A percentile compares a stretch with the other conserved stretches of the same genome.
Conservation (phyloP, 1,140 invertebrate genomes). For the Eulimnadia texana region DNA sequence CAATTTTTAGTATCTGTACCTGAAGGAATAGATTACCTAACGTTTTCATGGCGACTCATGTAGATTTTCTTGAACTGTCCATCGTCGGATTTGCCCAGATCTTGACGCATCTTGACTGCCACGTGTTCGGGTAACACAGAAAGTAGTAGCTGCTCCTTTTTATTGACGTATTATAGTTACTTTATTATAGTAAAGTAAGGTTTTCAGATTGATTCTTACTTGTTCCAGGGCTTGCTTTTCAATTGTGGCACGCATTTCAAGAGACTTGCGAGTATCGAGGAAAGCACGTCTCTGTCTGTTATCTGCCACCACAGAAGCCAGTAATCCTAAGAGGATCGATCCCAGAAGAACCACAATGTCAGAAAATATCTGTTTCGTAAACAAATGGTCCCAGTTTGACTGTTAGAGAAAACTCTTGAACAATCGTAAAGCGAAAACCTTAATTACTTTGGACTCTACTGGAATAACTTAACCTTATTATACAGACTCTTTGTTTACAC, state of each 20-base stretch:
- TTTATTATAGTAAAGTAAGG: not conserved
- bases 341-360: not conserved
- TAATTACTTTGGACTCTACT: not conserved
- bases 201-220: conserved; percentile 31
- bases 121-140: conserved; percentile 90
- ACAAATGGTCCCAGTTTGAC: too few relatives aligned
- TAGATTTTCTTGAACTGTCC: conserved; percentile 94
- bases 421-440: not conserved
- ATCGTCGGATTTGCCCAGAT: conserved; percentile 69
- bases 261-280: conserved; percentile 74
- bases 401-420: too few relatives aligned
- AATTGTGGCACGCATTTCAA: conserved; percentile 79
- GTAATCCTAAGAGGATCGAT: conserved; percentile 49
- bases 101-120: conserved; percentile 83
- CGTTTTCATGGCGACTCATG: conserved; percentile 91
- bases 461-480: too few relatives aligned
- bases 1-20: too few relatives aligned
- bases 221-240: conserved; percentile 85
- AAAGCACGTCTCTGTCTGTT: conserved; percentile 75
- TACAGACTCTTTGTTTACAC: not conserved
- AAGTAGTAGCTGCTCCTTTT: conserved; percentile 66
- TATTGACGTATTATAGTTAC: not conserved
- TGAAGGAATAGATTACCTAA: conserved; percentile 67
- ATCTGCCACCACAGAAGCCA: conserved; percentile 67
- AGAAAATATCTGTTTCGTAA: not conserved